Evolutionary conservation across 2,113 vertebrate species (phyloP).

Genomic region (Plectropomus leopardus): DNA sequence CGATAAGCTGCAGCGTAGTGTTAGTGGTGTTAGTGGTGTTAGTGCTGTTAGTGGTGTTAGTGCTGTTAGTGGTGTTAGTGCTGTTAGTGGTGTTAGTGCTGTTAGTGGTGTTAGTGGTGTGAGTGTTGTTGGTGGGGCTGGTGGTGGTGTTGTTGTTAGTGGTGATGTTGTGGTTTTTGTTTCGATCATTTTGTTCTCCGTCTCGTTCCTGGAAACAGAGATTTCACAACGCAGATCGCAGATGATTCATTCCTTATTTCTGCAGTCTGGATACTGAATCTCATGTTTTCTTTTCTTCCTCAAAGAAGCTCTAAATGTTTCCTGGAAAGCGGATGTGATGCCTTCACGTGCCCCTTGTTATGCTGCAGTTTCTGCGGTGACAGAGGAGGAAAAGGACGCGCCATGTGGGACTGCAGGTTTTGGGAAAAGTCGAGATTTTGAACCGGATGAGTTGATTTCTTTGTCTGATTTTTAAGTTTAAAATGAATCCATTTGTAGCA

Average conservation of each 20-base stretch:
- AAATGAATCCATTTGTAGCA: neutral
- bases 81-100: no score
- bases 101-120: no score
- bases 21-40: no score
- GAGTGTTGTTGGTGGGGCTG: no score
- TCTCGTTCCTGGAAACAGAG: constrained; percentile 42
- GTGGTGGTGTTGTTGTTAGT: no score
- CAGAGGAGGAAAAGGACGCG: no score
- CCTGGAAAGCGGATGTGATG: constrained; percentile 4
- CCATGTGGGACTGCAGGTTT: no score
- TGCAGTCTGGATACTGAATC: neutral
- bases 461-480: neutral
- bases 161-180: neutral
- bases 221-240: constrained; percentile 2
- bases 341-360: constrained; percentile 6
- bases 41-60: no score
- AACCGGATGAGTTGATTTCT: no score
- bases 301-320: neutral
- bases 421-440: no score
- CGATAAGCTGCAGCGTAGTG: no score
- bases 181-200: constrained; percentile 12
- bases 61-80: no score
- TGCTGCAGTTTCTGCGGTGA: neutral
- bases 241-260: neutral
- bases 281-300: neutral